Conservation (phyloP, 2,888 invertebrate species). For the Lepetodrilus schrolli region DNA sequence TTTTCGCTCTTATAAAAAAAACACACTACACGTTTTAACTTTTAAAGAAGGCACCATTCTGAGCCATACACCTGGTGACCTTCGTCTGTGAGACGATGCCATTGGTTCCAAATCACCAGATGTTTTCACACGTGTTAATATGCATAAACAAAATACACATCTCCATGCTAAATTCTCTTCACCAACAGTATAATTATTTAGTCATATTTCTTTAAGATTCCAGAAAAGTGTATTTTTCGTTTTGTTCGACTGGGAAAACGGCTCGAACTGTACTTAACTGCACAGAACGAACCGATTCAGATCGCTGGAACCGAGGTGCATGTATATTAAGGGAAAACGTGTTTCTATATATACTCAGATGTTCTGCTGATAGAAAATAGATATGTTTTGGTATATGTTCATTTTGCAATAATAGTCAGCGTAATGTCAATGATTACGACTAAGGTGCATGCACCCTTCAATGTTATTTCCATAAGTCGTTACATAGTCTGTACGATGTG, state of each 20-base stretch:
- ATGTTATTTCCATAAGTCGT: no score
- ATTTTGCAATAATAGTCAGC: neutral
- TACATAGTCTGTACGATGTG: no score
- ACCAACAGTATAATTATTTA: constrained; percentile 6
- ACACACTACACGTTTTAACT: no score
- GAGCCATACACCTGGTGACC: no score
- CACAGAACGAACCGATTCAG: neutral
- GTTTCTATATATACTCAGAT: neutral
- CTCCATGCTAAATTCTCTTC: neutral
- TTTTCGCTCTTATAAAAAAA: no score
- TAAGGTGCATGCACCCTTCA: no score
- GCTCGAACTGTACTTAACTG: neutral
- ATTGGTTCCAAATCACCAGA: neutral
- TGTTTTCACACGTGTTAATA: neutral
- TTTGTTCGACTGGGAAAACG: neutral
- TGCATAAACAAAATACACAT: constrained; percentile 21
- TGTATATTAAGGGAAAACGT: neutral
- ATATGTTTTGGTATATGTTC: constrained; percentile 18
- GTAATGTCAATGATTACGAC: no score
- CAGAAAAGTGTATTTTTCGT: constrained; percentile 12
- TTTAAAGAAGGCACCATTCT: no score
- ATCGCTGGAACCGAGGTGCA: neutral
- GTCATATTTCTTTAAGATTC: constrained; percentile 18
- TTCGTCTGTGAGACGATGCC: neutral
- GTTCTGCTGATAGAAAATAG: constrained; percentile 1